These are phyloP conservation scores for Odontophorus gujanensis DNA, from an alignment of 2,113 vertebrate species.

Conservation along the genomic window DNA sequence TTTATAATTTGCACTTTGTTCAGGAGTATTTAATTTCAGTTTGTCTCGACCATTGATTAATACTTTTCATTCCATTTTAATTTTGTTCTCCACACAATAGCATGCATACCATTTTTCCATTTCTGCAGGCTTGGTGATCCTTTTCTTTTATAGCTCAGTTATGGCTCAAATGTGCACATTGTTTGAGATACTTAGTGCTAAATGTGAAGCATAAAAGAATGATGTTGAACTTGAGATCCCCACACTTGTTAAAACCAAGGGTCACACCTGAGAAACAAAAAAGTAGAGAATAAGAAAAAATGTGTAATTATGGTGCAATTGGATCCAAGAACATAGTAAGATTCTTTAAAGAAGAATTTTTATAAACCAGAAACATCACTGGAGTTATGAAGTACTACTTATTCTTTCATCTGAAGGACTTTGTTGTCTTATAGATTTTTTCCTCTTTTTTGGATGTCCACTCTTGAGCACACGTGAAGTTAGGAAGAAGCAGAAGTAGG, in stretches of 20 bases:
- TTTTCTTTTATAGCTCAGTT: background rate
- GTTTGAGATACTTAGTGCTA: background rate
- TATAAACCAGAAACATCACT: background rate
- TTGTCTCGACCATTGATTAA: background rate
- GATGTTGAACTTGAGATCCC: background rate
- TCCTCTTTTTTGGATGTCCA: background rate
- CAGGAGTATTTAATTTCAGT: background rate
- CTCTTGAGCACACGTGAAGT: background rate
- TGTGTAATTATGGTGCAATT: background rate
- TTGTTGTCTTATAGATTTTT: background rate
- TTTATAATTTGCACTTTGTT: background rate
- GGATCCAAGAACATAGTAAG: background rate
- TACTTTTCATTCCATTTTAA: background rate
- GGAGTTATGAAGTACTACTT: background rate
- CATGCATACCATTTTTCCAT: background rate
- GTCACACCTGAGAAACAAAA: fast-evolving
- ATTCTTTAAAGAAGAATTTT: no score
- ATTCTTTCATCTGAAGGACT: background rate
- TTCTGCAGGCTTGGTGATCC: background rate
- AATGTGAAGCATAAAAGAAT: background rate
- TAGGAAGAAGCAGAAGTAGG: background rate
- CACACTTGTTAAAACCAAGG: background rate
- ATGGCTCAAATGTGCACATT: background rate
- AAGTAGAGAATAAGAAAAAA: background rate
- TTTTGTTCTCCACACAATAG: background rate